Percentiles rank a stretch among this genome's conserved stretches.
Conservation (phyloP, 2,113 vertebrate genomes). For the Amblyornis subalaris region DNA sequence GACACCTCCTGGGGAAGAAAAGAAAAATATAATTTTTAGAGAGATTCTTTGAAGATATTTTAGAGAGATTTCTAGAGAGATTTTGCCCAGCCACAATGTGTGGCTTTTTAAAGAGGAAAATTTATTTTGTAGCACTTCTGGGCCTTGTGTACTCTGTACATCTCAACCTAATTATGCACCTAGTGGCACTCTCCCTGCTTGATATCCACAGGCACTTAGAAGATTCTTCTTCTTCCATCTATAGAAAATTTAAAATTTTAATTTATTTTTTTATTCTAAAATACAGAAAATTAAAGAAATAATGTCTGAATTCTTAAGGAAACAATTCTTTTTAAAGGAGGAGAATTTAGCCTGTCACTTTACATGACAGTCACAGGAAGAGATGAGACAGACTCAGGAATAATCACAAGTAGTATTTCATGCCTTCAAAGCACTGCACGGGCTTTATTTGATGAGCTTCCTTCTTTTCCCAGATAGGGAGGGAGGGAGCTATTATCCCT, state of each 20-base stretch:
- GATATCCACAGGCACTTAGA: background rate
- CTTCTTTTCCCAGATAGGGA: background rate
- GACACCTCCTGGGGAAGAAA: constrained; percentile 43
- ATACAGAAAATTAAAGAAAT: background rate
- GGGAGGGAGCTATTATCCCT: background rate
- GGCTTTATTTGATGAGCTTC: background rate
- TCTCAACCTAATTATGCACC: background rate
- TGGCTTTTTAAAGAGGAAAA: background rate
- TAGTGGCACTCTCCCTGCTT: background rate
- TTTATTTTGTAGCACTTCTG: background rate
- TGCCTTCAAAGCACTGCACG: background rate
- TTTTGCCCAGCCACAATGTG: background rate
- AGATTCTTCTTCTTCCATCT: background rate
- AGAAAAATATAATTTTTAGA: background rate
- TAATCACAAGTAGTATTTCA: background rate
- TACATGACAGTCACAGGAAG: background rate
- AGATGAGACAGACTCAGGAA: background rate
- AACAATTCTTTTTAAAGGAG: background rate
- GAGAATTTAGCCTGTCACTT: background rate
- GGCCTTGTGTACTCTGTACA: background rate
- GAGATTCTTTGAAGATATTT: background rate
- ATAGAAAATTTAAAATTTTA: background rate
- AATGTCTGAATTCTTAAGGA: background rate
- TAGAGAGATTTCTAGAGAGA: background rate
- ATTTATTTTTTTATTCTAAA: background rate